These are phyloP conservation scores for Scaptomyza montana DNA, from an alignment of 1,140 invertebrate genomes.

Conservation along the genomic window DNA sequence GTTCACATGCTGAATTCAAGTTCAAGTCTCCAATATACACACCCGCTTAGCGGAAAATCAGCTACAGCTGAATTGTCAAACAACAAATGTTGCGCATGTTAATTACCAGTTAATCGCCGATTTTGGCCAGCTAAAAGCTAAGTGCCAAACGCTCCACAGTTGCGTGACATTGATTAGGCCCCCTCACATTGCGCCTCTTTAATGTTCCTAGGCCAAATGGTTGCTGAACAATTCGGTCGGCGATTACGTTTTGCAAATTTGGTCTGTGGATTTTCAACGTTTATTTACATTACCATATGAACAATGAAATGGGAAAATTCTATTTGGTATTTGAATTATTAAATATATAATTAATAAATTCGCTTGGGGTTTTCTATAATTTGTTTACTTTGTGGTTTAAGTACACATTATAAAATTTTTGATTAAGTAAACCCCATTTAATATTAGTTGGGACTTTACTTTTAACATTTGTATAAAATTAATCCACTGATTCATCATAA, in stretches of 20 bases:
- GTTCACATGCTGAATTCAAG: conserved; percentile 50
- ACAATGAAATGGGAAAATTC: conserved; percentile 21
- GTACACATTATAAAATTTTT: no score
- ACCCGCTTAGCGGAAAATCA: conserved; percentile 54
- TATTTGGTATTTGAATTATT: not conserved
- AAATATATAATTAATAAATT: not conserved
- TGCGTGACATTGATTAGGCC: conserved; percentile 53
- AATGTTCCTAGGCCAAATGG: conserved; percentile 4
- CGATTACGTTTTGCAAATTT: conserved; percentile 28
- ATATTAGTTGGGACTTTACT: not conserved
- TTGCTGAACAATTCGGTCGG: conserved; percentile 48
- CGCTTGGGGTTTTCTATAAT: conserved; percentile 1
- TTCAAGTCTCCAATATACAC: conserved; percentile 57
- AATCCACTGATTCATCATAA: conserved; percentile 1
- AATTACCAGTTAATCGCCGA: conserved; percentile 58
- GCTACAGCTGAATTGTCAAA: conserved; percentile 58
- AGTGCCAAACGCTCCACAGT: conserved; percentile 26
- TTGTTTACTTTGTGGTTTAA: no score
- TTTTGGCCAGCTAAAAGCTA: conserved; percentile 51
- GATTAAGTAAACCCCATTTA: no score
- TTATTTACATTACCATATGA: not conserved
- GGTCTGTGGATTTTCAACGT: conserved; percentile 59
- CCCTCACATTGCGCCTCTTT: not conserved
- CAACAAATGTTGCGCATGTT: conserved; percentile 57
- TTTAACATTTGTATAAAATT: not conserved